Conservation (phyloP, 2,797 vertebrate species). For the Falco biarmicus region DNA sequence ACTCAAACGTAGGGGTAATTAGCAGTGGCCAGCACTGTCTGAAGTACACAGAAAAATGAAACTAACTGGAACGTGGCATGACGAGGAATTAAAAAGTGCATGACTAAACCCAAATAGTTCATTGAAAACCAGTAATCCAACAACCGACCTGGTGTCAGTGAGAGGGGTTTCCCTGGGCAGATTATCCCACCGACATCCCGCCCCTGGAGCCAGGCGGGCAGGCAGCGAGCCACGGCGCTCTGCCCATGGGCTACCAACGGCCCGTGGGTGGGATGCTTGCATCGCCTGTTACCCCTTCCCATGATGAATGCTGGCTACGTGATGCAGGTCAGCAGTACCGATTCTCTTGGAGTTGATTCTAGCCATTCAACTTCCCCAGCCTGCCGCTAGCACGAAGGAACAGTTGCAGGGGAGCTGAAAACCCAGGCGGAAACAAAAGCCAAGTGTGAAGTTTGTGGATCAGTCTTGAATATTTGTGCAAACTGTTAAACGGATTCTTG, state of each 20-base stretch:
- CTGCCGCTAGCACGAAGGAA: not conserved
- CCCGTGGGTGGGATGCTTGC: fast-evolving
- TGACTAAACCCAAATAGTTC: not conserved
- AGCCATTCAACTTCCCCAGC: fast-evolving
- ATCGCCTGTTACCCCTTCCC: fast-evolving
- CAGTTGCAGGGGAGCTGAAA: not conserved
- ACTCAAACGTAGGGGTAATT: fast-evolving
- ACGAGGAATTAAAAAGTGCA: not conserved
- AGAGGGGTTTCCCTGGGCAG: not conserved
- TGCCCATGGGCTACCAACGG: fast-evolving
- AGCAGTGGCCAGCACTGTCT: too few species aligned
- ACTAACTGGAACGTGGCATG: not conserved
- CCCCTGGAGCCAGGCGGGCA: fast-evolving
- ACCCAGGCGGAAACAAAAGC: not conserved
- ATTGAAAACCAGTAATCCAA: not conserved
- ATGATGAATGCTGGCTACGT: fast-evolving
- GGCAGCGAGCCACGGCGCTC: fast-evolving
- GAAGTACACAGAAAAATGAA: not conserved
- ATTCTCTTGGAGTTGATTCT: fast-evolving
- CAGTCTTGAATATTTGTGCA: not conserved
- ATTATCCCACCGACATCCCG: fast-evolving
- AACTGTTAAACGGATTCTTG: not conserved
- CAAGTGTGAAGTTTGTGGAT: slow-evolving; percentile 7
- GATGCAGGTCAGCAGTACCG: fast-evolving
- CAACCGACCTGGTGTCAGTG: fast-evolving